phyloP scores from a whole-genome alignment of 1,140 invertebrate genomes.

The Babylonia areolata region DNA sequence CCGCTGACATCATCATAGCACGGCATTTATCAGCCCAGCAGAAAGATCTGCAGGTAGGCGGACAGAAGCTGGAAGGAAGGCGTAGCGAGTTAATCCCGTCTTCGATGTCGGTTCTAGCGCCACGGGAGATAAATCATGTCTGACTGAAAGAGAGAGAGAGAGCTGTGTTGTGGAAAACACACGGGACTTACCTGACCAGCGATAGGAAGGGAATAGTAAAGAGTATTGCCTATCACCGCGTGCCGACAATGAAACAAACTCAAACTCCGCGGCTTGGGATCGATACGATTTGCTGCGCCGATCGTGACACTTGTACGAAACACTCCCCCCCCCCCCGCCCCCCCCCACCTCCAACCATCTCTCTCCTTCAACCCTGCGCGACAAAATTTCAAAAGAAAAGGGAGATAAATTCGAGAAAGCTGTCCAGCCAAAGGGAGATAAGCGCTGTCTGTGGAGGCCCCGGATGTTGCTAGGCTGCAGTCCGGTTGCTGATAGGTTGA shows the following conservation, averaged over 20 bases:
- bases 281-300: no score
- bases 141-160: not conserved
- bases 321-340: not conserved
- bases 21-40: no score
- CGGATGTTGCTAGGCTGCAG: slow-evolving; percentile 31
- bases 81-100: slow-evolving; percentile 6
- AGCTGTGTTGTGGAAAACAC: no score
- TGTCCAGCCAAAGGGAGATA: slow-evolving; percentile 38
- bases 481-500: slow-evolving; percentile 25
- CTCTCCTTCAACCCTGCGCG: not conserved
- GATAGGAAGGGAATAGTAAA: not conserved
- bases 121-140: slow-evolving; percentile 33
- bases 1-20: no score
- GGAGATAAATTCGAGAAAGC: slow-evolving; percentile 33
- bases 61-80: no score
- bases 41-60: no score
- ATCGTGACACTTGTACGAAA: no score
- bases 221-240: slow-evolving; percentile 15
- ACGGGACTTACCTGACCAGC: no score
- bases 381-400: slow-evolving; percentile 24
- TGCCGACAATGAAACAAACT: not conserved
- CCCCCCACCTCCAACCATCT: not conserved
- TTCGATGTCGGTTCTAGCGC: no score
- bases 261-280: no score
- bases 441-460: slow-evolving; percentile 22